Evolutionary conservation across 2,797 vertebrate species (phyloP).

Genomic region (Antennarius maculatus): DNA sequence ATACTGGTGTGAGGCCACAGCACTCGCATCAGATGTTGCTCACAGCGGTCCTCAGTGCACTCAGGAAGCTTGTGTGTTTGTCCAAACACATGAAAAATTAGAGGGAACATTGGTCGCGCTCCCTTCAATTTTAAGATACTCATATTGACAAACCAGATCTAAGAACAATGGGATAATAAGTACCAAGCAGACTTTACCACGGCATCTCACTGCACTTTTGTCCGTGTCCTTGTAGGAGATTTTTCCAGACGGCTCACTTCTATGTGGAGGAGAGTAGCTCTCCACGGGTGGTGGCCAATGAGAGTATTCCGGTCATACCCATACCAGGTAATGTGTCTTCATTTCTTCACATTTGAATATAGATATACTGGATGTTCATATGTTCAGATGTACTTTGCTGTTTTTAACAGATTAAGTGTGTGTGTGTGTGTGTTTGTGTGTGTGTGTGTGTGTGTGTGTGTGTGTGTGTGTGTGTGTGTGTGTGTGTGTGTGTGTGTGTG

Average conservation of each 20-base stretch:
- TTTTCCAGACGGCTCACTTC: conserved; percentile 98
- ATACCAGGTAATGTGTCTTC: conserved; percentile 88
- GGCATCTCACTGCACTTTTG: conserved; percentile 42
- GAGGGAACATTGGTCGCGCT: conserved; percentile 11
- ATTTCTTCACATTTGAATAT: not conserved
- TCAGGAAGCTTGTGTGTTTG: too few species aligned
- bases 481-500: too few species aligned
- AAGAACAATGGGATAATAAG: conserved; percentile 55
- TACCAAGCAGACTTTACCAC: conserved; percentile 56
- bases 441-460: too few species aligned
- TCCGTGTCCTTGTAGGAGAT: conserved; percentile 87
- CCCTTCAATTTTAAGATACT: conserved; percentile 51
- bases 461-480: too few species aligned
- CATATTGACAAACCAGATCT: conserved; percentile 64
- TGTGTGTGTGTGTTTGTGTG: too few species aligned
- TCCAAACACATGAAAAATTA: too few species aligned
- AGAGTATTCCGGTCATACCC: conserved; percentile 94
- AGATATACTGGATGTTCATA: not conserved
- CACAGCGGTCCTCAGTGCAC: too few species aligned
- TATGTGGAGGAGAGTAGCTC: conserved; percentile 98
- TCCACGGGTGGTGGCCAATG: conserved; percentile 95
- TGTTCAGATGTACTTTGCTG: not conserved
- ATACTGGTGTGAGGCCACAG: too few species aligned
- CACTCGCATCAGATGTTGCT: too few species aligned
- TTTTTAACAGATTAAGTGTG: too few species aligned